These are phyloP conservation scores for Aphaenogaster floridana DNA, from an alignment of 1,140 invertebrate species.

Conservation along the genomic window DNA sequence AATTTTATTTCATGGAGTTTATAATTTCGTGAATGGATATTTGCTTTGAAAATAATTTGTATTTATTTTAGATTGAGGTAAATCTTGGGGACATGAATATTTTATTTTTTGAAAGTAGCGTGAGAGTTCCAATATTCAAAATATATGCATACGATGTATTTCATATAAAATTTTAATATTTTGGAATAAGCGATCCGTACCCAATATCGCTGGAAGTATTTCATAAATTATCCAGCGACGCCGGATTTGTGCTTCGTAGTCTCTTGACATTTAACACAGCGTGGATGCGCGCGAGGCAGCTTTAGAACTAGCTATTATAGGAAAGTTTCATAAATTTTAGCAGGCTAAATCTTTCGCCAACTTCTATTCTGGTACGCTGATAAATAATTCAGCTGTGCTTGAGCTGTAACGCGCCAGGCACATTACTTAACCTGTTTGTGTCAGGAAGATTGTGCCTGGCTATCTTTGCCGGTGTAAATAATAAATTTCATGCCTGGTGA, in stretches of 20 bases:
- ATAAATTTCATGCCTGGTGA: constrained; percentile 57
- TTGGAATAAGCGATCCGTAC: neutral
- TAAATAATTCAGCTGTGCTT: constrained; percentile 54
- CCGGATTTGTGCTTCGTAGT: neutral
- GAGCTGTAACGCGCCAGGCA: constrained; percentile 35
- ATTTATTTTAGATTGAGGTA: neutral
- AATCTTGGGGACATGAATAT: constrained; percentile 2
- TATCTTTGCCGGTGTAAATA: constrained; percentile 31
- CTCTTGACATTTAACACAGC: constrained; percentile 45
- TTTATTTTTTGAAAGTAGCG: neutral
- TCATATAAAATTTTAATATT: constrained; percentile 24
- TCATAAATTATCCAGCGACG: constrained; percentile 12
- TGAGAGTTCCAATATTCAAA: neutral
- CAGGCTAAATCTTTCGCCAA: constrained; percentile 53
- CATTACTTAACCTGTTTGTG: constrained; percentile 63
- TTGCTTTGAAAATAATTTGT: neutral
- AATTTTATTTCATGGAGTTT: neutral
- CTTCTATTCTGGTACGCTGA: constrained; percentile 25
- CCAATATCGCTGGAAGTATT: neutral
- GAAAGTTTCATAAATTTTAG: constrained; percentile 59
- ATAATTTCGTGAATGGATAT: neutral
- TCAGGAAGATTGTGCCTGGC: neutral
- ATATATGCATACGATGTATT: neutral
- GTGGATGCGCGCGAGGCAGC: constrained; percentile 2
- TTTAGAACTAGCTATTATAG: constrained; percentile 43